Evolutionary conservation across 2,888 invertebrate genomes (phyloP), one percentile per base, ranked within the genome.

Genomic region (Yponomeuta plumbellus): DNA sequence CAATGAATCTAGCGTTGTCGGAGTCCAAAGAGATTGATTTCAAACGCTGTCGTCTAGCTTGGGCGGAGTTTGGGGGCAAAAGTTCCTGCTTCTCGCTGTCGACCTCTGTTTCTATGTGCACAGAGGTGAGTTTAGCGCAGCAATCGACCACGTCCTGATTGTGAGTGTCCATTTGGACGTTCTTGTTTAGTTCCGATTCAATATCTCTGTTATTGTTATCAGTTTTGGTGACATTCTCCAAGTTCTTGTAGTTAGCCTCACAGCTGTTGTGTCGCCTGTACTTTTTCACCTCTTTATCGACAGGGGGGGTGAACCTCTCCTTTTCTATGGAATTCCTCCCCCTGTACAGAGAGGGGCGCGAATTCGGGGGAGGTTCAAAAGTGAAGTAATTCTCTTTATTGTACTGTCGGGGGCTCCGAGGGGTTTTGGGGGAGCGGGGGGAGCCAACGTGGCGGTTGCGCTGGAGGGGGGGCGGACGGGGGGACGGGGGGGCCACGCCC

Each of bases 1-100:
- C 92, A n/a, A 92, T 92, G 62, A 92, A 89, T 73, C 89, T 91
- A 1, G 92, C 92, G 69, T 92, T 92, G 69, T 92, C 92, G 0
- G 92, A 92, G 74, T 92, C 92, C 58, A 92, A 71, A 0, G 92
- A 92, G 72, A 92, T 92, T 0, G 92, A 92, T 75, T 92, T 92
- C 11, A 92, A 76, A 66, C 92, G 80, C 70, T 92, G 92, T 68
- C 92, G 77, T 71, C 92, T 82, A 13, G 85, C 84, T 67, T 89
- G 87, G 1, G 87, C 91, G 0, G 86, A 78, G 58, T 72, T 75
- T 2, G 83, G 81, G 2, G 73, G 75, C 39, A 85, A 65, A 69
- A 86, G 87, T 44, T 77, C 72, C 4, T 73, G 13, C 68, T 80
- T 84, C 20, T 87, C 84, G 39, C 65, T 65, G 61, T 81, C 80